These are phyloP conservation scores for Notiomystis cincta DNA, from an alignment of 2,113 vertebrate species.

Conservation along the genomic window DNA sequence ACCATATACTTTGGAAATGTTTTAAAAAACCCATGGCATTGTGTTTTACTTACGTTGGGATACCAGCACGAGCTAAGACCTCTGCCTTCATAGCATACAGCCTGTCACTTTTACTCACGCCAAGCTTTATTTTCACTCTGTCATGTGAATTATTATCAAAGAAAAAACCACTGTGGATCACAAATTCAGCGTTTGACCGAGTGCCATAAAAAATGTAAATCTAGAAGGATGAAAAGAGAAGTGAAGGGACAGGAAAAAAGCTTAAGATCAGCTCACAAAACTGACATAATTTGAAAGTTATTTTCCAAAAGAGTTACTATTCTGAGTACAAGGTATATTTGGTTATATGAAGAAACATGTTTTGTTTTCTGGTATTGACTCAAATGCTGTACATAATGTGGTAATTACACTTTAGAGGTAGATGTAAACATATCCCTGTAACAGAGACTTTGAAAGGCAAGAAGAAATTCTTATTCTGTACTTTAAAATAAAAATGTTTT, in stretches of 20 bases:
- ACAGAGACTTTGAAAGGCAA: not conserved
- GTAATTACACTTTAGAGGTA: not conserved
- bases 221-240: conserved; percentile 79
- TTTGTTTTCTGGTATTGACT: not conserved
- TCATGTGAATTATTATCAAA: conserved; percentile 96
- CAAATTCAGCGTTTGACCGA: conserved; percentile 96
- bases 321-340: conserved; percentile 12
- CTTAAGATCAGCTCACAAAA: conserved; percentile 62
- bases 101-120: conserved; percentile 96
- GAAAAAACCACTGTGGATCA: conserved; percentile 99
- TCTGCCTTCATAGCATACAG: conserved; percentile 97
- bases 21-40: not conserved
- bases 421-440: not conserved
- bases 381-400: not conserved
- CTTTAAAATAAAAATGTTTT: not conserved
- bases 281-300: conserved; percentile 54
- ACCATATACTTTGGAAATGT: not conserved
- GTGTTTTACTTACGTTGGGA: conserved; percentile 88
- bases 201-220: conserved; percentile 99
- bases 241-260: conserved; percentile 65
- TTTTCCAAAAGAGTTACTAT: not conserved
- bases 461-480: not conserved
- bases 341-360: not conserved
- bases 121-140: conserved; percentile 98
- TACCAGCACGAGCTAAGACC: conserved; percentile 93